Percentiles rank a stretch among this genome's conserved stretches.
Evolutionary conservation across 2,113 vertebrate species (phyloP).

Genomic region (Brachyhypopomus gauderio): DNA sequence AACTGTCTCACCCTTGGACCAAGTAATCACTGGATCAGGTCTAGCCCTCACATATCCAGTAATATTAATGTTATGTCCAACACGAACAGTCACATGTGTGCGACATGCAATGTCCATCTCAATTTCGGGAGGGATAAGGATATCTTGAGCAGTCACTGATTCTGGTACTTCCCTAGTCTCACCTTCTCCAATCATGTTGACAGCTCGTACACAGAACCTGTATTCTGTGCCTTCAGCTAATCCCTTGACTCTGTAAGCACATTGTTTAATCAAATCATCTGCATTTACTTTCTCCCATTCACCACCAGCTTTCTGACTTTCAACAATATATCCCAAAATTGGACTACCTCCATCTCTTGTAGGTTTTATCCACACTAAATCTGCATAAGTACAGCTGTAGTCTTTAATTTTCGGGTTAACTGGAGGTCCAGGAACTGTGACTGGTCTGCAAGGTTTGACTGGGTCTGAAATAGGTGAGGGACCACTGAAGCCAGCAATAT

Average conservation of each 20-base stretch:
- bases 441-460: conserved; percentile 88
- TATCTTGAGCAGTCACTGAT: conserved; percentile 91
- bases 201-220: conserved; percentile 89
- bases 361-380: conserved; percentile 96
- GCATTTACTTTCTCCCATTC: conserved; percentile 90
- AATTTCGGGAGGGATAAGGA: conserved; percentile 94
- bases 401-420: conserved; percentile 97
- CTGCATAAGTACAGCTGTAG: conserved; percentile 88
- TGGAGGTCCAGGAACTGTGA: conserved; percentile 90
- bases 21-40: conserved; percentile 91
- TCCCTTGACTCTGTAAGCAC: conserved; percentile 89
- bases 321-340: conserved; percentile 91
- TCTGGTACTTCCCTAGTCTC: conserved; percentile 91
- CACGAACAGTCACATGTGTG: conserved; percentile 89
- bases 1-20: conserved; percentile 85
- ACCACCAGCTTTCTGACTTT: conserved; percentile 86
- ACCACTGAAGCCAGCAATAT: conserved; percentile 90
- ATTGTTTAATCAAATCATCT: conserved; percentile 90
- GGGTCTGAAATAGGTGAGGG: conserved; percentile 92
- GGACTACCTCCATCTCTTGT: conserved; percentile 94
- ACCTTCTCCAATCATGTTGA: conserved; percentile 95
- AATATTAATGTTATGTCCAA: conserved; percentile 92
- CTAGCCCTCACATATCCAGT: conserved; percentile 90
- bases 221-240: conserved; percentile 90
- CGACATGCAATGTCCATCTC: conserved; percentile 89